Base-by-base conservation (phyloP, 2,888 invertebrate genomes). In the Macrosiphum euphorbiae region DNA sequence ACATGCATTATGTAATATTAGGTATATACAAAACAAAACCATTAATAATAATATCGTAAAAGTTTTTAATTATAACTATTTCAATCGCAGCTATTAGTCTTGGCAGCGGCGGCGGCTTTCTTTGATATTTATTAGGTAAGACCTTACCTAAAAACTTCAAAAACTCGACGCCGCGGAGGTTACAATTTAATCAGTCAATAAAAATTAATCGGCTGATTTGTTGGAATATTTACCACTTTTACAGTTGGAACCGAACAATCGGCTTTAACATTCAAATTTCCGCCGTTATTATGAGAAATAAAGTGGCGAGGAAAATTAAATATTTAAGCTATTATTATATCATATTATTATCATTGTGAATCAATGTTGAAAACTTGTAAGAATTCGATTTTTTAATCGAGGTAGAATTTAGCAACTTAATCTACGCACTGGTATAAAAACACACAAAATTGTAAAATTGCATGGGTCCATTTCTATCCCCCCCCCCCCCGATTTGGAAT, bases 41-140 rank as follows among this genome's bases (percentile, higher is more conserved):
- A 88, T 52, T 8, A 88, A 88, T 52, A n/a, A 24, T 87, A 50
- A 28, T 47, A 87, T 87, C 13, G 13, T 28, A 24, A 35, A 88
- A n/a, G 35, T 20, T n/a, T 52, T 88, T 24, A 88, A 52, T 44
- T 52, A 52, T 87, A 52, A 87, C 35, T 52, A 88, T 52, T 88
- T 52, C 35, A 52, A 52, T 52, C 52, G 20, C 20, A 35, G 52
- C 10, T 52, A 58, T 58, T 88, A 78, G 78, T 8, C 35, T 35
- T 35, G 78, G 20, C 78, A 7, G 35, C 20, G 8, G 78, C 24
- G 35, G 35, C 52, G 35, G 52, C 3, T 35, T 88, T 35, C 88
- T 88, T 88, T 88, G 88, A 88, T 88, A 26, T 52, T 10, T 52
- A 88, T 88, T 88, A 10, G n/a, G 50, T 52, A 52, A 88, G 88